phyloP scores from a whole-genome alignment of 2,888 invertebrate species.

The Cataglyphis cursor region DNA sequence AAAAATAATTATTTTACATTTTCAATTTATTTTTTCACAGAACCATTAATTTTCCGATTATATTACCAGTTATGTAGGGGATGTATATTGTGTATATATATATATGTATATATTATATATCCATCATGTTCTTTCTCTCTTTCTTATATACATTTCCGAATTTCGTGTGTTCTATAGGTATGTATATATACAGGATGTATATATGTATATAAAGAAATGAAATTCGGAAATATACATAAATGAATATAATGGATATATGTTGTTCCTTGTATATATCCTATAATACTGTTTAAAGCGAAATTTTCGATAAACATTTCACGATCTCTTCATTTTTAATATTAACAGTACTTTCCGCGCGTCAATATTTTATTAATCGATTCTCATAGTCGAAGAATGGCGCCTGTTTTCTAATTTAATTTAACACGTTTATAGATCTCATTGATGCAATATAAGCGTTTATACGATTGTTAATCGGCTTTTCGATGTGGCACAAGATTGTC shows the following conservation, averaged over 20 bases:
- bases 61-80: neutral
- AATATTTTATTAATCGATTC: slow-evolving; percentile 17
- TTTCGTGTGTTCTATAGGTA: no score
- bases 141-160: neutral
- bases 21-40: slow-evolving; percentile 2
- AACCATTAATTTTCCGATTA: neutral
- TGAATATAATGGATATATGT: neutral
- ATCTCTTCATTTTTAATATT: slow-evolving; percentile 1
- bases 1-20: neutral
- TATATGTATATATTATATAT: neutral
- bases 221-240: slow-evolving; percentile 8
- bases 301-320: neutral
- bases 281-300: slow-evolving; percentile 36
- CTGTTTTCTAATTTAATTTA: neutral
- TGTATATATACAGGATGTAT: neutral
- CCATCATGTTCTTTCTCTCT: neutral
- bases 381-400: neutral
- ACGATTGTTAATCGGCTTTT: neutral
- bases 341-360: slow-evolving; percentile 12
- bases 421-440: neutral
- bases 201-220: neutral
- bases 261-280: slow-evolving; percentile 3
- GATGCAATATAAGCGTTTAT: slow-evolving; percentile 18
- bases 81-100: neutral
- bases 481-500: slow-evolving; percentile 30